Evolutionary conservation across 2,113 vertebrate species (phyloP).

Genomic region (Rallus limicola): DNA sequence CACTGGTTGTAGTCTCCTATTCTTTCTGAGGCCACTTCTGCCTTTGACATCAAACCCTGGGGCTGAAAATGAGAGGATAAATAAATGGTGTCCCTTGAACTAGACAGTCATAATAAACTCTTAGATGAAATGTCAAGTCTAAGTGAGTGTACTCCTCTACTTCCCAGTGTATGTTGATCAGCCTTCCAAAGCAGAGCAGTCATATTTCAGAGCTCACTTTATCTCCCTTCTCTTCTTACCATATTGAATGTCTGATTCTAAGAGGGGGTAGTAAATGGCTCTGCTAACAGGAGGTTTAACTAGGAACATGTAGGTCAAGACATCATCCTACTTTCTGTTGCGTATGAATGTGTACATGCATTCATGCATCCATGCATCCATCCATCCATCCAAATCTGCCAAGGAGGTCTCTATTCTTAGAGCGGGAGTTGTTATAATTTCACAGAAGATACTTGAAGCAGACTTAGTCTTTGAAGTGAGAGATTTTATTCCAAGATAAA

Average conservation of each 20-base stretch:
- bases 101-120: background rate
- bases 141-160: background rate
- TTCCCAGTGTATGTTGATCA: background rate
- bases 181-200: background rate
- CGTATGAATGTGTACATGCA: background rate
- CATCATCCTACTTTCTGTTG: background rate
- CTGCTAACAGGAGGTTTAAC: constrained; percentile 22
- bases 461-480: background rate
- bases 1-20: background rate
- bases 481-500: background rate
- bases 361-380: constrained; percentile 1
- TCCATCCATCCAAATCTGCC: background rate
- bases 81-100: constrained; percentile 14
- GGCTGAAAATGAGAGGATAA: background rate
- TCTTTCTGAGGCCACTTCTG: background rate
- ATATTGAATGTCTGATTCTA: constrained; percentile 34
- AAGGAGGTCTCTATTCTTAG: background rate
- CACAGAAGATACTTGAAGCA: background rate
- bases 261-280: background rate
- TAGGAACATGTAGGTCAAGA: background rate
- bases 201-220: constrained; percentile 33
- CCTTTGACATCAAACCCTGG: background rate
- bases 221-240: constrained; percentile 29
- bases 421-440: background rate
- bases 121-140: constrained; percentile 20